Evolutionary conservation across 2,888 invertebrate species (phyloP).

Genomic region (Microctonus brassicae): DNA sequence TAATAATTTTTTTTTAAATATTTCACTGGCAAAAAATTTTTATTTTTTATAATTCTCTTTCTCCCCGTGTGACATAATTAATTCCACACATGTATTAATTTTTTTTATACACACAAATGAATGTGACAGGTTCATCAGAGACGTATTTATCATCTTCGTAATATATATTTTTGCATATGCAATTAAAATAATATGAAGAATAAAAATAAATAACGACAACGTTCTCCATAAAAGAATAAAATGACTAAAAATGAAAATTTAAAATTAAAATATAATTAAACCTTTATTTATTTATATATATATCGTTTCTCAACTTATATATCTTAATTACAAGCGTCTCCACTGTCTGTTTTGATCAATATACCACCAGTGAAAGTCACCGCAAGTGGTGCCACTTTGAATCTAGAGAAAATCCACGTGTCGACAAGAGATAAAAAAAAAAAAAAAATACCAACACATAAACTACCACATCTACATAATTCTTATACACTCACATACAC

Average conservation of each 20-base stretch:
- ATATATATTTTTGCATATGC: too few relatives aligned
- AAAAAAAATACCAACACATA: slow-evolving; percentile 32
- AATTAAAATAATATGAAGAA: neutral
- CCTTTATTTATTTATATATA: too few relatives aligned
- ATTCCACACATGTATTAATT: neutral
- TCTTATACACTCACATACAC: neutral
- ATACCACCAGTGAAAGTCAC: neutral
- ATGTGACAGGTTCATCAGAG: neutral
- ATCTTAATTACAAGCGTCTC: neutral
- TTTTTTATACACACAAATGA: too few relatives aligned
- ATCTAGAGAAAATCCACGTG: slow-evolving; percentile 11
- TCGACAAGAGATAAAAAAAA: slow-evolving; percentile 42
- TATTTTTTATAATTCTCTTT: too few relatives aligned
- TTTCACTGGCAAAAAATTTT: too few relatives aligned
- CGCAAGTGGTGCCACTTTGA: neutral
- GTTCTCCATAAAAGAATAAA: neutral
- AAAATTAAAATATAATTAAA: neutral
- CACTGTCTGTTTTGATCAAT: neutral
- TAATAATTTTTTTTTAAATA: too few relatives aligned
- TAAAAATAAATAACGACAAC: neutral
- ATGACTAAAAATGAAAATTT: neutral
- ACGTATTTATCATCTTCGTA: too few relatives aligned
- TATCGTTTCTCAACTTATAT: slow-evolving; percentile 4
- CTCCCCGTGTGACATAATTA: too few relatives aligned
- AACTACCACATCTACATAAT: too few relatives aligned